Evolutionary conservation across 2,888 invertebrate genomes (phyloP), one percentile per base, ranked within the genome.

Genomic region (Chymomyza procnemis): DNA sequence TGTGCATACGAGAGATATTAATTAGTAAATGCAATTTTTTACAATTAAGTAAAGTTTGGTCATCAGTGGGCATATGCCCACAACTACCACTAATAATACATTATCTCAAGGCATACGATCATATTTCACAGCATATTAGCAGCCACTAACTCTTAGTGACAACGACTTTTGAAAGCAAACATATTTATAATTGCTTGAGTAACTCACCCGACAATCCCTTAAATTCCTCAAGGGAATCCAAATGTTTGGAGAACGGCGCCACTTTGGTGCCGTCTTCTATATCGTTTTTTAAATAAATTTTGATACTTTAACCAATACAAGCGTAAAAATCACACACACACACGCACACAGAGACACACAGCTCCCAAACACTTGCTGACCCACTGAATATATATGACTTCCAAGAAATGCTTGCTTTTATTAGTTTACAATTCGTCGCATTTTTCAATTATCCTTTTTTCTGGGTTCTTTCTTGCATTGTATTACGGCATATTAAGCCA

Each of bases 221-320:
- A 64, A 89, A 89, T 76, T 89, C 89, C 88, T 89, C 89, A n/a
- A 89, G 88, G 77, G 88, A 89, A 88, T 89, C 89, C 83, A 89
- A 79, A 74, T 89, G 88, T 64, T 88, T 89, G 58, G 88, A 88
- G 79, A 89, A 84, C 79, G 89, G 89, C 88, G 89, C 89, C 89
- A 89, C 87, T 75, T 85, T 89, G 85, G 79, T 79, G 89, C 89
- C 85, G 89, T 85, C 78, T 30, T 79, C 71, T 57, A 63, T 67
- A 61, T 75, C 71, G 70, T 77, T 74, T 80, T 83, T 85, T 30
- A 88, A 73, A 74, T 81, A 88, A 88, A 88, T 88, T 47, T 84
- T 88, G 87, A 69, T 57, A 50, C 59, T 50, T 47, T 57, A 34
- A 34, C n/a, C n/a, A 61, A 26, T 62, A 61, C 63, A 30, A 46